Base-by-base conservation (phyloP, 2,797 vertebrate species). In the Phataginus tricuspis region DNA sequence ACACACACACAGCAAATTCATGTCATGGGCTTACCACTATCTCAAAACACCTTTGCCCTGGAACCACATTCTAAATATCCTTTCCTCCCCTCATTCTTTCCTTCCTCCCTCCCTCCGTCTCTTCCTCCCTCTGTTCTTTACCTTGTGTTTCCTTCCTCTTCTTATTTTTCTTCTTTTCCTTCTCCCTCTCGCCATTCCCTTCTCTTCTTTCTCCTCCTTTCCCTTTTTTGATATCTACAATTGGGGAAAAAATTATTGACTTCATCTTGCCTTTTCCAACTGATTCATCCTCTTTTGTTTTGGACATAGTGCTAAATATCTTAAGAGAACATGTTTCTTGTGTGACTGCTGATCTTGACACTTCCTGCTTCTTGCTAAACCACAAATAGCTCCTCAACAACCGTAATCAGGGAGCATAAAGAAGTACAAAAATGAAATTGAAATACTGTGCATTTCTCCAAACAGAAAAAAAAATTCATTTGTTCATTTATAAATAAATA, bases 321-420 rank as follows among this genome's bases (percentile, higher is more conserved):
- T 69, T 45, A 66, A 10, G 64, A 96, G 75, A 94, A 95, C 86
- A 19, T 94, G 6, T 57, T 94, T 77, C 75, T 64, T 69, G 9
- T 77, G 10, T 4, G 34, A 25, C 23, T 10, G 53, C n/a, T 42
- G 19, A 77, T 82, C 12, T 63, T 59, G 23, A 80, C 45, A 75
- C 42, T 85, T 95, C 11, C 55, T 74, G 34, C 80, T 94, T 82
- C 87, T 74, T 75, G 39, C 82, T 64, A 92, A 61, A 39, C 27
- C 5, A 59, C 14, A 94, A 96, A 64, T 55, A 59, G 16, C 25
- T 92, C 31, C 31, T 91, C n/a, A 69, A 34, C 42, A 90, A 5
- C 6, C 42, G 49, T 34, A 91, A 86, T 21, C 27, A 86, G 72
- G 19, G 63, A 74, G 14, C 16, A 66, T 37, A 19, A 90, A 55